Evolutionary conservation across 2,113 vertebrate species (phyloP).

Genomic region (Garra rufa): DNA sequence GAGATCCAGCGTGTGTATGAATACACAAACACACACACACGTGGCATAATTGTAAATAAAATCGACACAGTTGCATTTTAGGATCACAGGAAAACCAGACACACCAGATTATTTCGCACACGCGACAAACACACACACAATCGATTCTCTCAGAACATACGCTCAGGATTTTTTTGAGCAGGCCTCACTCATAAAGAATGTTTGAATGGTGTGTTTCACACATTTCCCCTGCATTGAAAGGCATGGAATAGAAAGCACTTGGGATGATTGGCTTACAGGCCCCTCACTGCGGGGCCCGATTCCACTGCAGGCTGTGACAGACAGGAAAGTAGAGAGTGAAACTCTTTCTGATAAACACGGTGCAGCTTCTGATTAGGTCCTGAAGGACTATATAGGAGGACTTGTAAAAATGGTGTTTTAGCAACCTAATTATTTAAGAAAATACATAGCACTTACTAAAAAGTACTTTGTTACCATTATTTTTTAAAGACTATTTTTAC

Average conservation of each 20-base stretch:
- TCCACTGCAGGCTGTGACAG: not conserved
- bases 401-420: not conserved
- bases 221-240: slow-evolving; percentile 15
- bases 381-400: not conserved
- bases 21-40: not conserved
- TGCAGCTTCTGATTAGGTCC: not conserved
- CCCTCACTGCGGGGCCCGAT: not conserved
- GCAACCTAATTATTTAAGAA: not conserved
- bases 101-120: slow-evolving; percentile 4
- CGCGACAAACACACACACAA: not conserved
- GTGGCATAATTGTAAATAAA: slow-evolving; percentile 13
- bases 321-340: slow-evolving; percentile 2
- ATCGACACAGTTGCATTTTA: not conserved
- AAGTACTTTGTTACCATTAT: not conserved
- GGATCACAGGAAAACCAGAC: slow-evolving; percentile 34
- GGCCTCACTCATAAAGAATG: not conserved
- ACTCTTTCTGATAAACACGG: not conserved
- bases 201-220: slow-evolving; percentile 46
- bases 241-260: slow-evolving; percentile 34
- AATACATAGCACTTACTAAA: not conserved
- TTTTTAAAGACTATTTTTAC: not conserved
- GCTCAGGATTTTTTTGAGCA: slow-evolving; percentile 1
- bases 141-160: not conserved
- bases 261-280: slow-evolving; percentile 20
- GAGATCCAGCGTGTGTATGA: not conserved